phyloP scores from a whole-genome alignment of 2,113 vertebrate genomes.

The Callopanchax toddi region DNA sequence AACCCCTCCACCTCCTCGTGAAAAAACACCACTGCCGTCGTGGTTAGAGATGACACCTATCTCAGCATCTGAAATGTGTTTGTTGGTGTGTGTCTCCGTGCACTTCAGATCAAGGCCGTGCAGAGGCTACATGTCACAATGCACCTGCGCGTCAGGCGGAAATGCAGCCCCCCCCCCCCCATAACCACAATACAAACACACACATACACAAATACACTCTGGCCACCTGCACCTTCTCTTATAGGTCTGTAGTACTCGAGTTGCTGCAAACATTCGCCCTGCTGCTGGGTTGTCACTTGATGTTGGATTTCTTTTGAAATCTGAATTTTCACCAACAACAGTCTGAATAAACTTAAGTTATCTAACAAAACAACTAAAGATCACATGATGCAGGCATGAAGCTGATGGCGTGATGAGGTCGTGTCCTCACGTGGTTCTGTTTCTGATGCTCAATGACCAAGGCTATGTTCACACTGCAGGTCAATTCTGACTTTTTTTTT shows the following conservation, averaged over 20 bases:
- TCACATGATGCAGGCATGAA: too few relatives aligned
- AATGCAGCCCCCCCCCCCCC: constrained; percentile 47
- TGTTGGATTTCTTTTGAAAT: background rate
- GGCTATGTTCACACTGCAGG: too few relatives aligned
- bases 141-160: constrained; percentile 67
- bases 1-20: constrained; percentile 47
- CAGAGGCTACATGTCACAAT: constrained; percentile 35
- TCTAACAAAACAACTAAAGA: too few relatives aligned
- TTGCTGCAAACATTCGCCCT: background rate
- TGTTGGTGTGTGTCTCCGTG: constrained; percentile 31
- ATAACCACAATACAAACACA: constrained; percentile 29
- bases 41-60: constrained; percentile 55
- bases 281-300: background rate
- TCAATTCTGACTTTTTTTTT: too few relatives aligned
- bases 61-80: constrained; percentile 37
- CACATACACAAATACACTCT: constrained; percentile 22
- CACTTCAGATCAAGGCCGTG: constrained; percentile 25
- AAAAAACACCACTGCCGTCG: constrained; percentile 37
- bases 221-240: constrained; percentile 40
- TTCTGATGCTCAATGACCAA: too few relatives aligned
- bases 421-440: too few relatives aligned
- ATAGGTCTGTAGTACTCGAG: constrained; percentile 19
- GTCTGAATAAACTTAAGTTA: too few relatives aligned
- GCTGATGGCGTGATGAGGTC: too few relatives aligned
- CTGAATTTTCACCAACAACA: background rate